A percentile compares a stretch with the other conserved stretches of the same genome.
Conservation (phyloP, 2,888 invertebrate genomes). For the Willowsia nigromaculata region DNA sequence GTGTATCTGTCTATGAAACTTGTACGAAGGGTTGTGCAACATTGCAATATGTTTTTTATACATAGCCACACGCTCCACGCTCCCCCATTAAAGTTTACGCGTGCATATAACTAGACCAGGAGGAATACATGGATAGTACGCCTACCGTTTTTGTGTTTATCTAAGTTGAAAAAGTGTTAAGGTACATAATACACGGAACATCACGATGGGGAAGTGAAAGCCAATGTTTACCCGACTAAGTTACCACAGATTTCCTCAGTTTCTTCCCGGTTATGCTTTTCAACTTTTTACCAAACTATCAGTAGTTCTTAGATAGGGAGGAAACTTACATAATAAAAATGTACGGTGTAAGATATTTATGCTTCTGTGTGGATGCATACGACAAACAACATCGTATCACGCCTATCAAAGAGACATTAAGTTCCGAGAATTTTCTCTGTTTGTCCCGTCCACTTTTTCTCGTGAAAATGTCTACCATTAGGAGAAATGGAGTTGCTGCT, state of each 20-base stretch:
- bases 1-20: background rate
- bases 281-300: background rate
- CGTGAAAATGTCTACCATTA: background rate
- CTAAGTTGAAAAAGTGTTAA: background rate
- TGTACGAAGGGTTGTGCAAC: background rate
- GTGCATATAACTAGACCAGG: conserved; percentile 7
- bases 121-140: background rate
- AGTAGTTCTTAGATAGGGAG: background rate
- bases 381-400: background rate
- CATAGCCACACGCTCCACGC: background rate
- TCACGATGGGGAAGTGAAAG: conserved; percentile 27
- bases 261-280: background rate
- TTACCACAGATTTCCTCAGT: background rate
- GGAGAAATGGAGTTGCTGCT: background rate
- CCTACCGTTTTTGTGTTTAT: background rate
- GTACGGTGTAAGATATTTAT: background rate
- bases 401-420: background rate
- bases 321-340: background rate
- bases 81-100: background rate
- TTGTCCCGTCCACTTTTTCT: background rate
- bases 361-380: background rate
- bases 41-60: background rate
- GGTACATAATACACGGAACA: background rate
- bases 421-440: background rate
- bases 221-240: conserved; percentile 33